Evolutionary conservation across 2,113 vertebrate genomes (phyloP).

Genomic region (Dipodomys merriami): DNA sequence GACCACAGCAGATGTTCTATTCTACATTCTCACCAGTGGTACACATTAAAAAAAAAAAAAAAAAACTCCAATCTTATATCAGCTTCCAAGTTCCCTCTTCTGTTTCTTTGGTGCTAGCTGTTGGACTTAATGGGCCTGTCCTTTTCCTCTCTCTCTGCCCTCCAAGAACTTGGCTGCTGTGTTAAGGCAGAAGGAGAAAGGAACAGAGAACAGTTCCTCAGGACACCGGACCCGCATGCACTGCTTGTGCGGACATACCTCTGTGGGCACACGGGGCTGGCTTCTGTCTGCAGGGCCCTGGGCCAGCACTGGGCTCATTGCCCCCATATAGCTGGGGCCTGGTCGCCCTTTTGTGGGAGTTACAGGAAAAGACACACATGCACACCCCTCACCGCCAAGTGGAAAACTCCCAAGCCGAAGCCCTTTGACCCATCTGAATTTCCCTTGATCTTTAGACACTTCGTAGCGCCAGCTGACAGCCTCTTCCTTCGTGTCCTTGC

Average conservation of each 20-base stretch:
- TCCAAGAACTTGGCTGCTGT: neutral
- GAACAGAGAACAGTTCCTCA: neutral
- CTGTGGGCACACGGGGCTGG: too few species aligned
- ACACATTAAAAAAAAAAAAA: too few species aligned
- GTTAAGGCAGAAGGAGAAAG: neutral
- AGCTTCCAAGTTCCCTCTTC: neutral
- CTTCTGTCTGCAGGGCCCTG: neutral
- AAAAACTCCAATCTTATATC: neutral
- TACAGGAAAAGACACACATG: too few species aligned
- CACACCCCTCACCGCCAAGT: too few species aligned
- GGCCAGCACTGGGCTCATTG: neutral
- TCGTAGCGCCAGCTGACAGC: neutral
- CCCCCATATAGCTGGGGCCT: too few species aligned
- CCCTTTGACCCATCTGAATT: neutral
- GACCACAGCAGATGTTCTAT: too few species aligned
- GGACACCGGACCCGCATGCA: neutral
- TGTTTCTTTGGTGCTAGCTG: neutral
- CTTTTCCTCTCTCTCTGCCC: neutral
- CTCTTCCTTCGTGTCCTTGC: neutral
- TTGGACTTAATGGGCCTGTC: neutral
- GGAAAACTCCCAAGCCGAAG: too few species aligned
- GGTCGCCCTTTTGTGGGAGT: neutral
- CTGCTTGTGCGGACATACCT: neutral
- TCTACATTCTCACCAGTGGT: neutral
- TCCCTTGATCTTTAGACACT: neutral